Base-by-base conservation (phyloP, 2,888 invertebrate genomes). In the Lithophane ornitopus region DNA sequence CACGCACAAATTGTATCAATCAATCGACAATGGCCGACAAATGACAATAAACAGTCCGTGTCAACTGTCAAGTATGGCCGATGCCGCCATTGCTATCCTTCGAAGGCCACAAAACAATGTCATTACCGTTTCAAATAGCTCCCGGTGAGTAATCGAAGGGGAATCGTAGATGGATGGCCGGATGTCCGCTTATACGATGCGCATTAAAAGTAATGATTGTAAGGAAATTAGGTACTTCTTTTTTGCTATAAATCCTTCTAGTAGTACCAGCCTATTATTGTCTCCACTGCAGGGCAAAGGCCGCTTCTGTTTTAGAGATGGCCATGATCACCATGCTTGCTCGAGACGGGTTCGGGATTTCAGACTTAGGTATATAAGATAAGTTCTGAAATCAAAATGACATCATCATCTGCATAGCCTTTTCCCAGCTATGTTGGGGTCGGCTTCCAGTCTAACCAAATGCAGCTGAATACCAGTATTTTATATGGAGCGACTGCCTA, bases 81-180 rank as follows among this genome's bases (percentile, higher is more conserved):
- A 49, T 76, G 49, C 16, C 39, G 70, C 67, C 80, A 81, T 78
- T 58, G 41, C 78, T 81, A 76, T 78, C 85, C 74, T 71, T 74
- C 26, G 65, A 84, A 86, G 88, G 87, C 66, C 74, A 44, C 59
- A 39, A 54, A 81, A 88, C 87, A 81, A 86, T 80, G 80, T 81
- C 87, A 87, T 88, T 88, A 85, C 82, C 87, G 87, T 74, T 75
- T 67, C 82, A 41, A 87, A 87, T 87, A 44, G 54, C 79, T 77
- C 63, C 79, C 81, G 77, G 81, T 82, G 84, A 76, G 72, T 87
- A 82, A 88, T 84, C 74, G 77, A 84, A 82, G 76, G 81, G 84
- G 63, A 77, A 76, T 59, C 82, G 46, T 65, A 76, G 72, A 80
- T 77, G 68, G 85, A 70, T 70, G 44, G 63, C 74, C 82, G 88